These are phyloP conservation scores for Tamias sibiricus DNA, from an alignment of 2,113 vertebrate species.

Conservation along the genomic window DNA sequence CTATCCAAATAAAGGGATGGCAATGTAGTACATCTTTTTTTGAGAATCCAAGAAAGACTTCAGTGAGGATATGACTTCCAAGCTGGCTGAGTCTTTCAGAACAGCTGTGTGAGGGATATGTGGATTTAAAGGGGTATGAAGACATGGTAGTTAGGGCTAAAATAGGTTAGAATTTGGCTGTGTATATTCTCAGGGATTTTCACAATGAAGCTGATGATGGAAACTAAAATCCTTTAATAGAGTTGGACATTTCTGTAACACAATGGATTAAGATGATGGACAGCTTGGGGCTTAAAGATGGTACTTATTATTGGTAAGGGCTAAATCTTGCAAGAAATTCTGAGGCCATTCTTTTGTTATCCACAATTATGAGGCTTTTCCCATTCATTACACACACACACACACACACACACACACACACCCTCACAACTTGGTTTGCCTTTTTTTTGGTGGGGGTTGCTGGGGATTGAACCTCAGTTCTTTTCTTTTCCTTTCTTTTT, in stretches of 20 bases:
- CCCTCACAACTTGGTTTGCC: neutral
- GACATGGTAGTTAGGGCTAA: neutral
- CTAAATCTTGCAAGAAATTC: constrained; percentile 8
- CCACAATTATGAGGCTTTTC: neutral
- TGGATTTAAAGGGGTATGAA: neutral
- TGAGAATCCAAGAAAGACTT: neutral
- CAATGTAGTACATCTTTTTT: neutral
- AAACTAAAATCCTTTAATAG: neutral
- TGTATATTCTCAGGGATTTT: neutral
- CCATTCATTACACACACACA: neutral
- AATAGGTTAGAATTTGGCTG: neutral
- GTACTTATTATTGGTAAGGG: neutral
- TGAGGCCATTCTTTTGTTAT: neutral
- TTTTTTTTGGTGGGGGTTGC: neutral
- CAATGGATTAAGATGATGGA: neutral
- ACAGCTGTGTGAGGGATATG: neutral
- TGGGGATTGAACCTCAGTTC: neutral
- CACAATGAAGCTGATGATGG: neutral
- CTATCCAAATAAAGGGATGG: neutral
- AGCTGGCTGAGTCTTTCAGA: neutral
- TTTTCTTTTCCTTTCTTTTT: neutral
- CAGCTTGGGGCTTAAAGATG: neutral
- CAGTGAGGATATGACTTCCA: neutral
- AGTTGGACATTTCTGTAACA: neutral
- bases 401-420: neutral